Conservation (phyloP, 2,113 vertebrate genomes). For the Nicator chloris region DNA sequence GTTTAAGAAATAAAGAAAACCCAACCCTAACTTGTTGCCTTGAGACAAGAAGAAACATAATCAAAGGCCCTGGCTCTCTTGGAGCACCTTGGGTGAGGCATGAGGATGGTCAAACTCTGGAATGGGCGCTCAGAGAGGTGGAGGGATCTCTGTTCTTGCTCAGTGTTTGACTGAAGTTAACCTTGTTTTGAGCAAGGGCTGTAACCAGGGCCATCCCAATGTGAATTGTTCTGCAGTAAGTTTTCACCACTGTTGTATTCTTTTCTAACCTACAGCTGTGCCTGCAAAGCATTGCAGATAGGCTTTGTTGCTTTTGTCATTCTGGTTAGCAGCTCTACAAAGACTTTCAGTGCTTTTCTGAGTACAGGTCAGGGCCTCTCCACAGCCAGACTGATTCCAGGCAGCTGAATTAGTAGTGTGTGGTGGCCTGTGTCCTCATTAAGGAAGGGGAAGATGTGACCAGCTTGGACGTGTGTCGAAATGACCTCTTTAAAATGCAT, state of each 20-base stretch:
- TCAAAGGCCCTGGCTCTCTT: not conserved
- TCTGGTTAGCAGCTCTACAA: not conserved
- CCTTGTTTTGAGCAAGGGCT: not conserved
- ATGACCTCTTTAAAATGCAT: not conserved
- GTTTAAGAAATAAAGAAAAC: not conserved
- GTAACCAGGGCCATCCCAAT: not conserved
- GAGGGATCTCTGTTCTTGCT: not conserved
- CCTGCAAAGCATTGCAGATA: not conserved
- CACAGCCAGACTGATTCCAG: not conserved
- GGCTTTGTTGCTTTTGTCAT: not conserved
- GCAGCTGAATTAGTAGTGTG: not conserved
- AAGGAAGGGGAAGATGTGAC: not conserved
- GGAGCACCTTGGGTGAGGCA: not conserved
- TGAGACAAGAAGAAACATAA: not conserved
- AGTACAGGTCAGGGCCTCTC: not conserved
- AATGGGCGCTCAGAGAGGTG: not conserved
- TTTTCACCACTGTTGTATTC: not conserved
- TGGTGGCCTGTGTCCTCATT: not conserved
- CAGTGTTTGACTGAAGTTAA: not conserved
- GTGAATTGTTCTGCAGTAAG: not conserved
- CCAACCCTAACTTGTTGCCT: not conserved
- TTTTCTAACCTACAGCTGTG: not conserved
- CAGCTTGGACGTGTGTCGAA: not conserved
- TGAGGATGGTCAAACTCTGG: not conserved
- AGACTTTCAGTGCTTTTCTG: not conserved